These are phyloP conservation scores for Sebastes flavidus DNA, from an alignment of 2,797 vertebrate genomes.

Conservation along the genomic window DNA sequence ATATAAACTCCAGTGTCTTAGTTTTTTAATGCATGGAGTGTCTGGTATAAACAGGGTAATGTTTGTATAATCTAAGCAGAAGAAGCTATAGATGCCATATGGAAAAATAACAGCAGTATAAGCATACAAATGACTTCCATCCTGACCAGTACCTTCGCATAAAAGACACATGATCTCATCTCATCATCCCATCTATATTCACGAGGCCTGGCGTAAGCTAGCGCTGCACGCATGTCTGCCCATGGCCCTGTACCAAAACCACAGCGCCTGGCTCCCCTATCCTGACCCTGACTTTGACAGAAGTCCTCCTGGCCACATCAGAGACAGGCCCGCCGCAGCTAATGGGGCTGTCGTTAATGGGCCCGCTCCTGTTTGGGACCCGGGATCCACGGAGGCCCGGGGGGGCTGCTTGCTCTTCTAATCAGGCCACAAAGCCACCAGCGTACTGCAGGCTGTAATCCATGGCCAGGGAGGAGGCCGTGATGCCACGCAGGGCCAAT, in stretches of 20 bases:
- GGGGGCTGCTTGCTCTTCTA: constrained; percentile 60
- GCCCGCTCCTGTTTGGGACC: constrained; percentile 70
- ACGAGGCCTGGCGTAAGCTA: constrained; percentile 38
- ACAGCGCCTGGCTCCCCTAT: constrained; percentile 55
- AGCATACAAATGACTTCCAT: constrained; percentile 60
- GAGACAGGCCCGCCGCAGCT: constrained; percentile 62
- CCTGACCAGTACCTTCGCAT: constrained; percentile 52
- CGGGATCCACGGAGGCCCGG: constrained; percentile 46
- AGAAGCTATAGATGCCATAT: constrained; percentile 22
- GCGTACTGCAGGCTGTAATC: constrained; percentile 68
- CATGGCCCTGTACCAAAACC: constrained; percentile 69
- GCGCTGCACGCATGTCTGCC: constrained; percentile 53
- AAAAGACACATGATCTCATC: constrained; percentile 59
- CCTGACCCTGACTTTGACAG: constrained; percentile 70
- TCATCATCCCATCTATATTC: constrained; percentile 69
- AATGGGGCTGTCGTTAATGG: constrained; percentile 77
- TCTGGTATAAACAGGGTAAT: constrained; percentile 17
- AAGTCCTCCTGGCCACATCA: constrained; percentile 74
- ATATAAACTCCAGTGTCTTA: constrained; percentile 14
- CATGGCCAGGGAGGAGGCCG: constrained; percentile 59
- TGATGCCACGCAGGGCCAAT: constrained; percentile 68
- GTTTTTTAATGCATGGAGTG: constrained; percentile 16
- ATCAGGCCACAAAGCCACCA: constrained; percentile 76
- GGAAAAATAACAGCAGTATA: constrained; percentile 49
- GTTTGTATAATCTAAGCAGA: constrained; percentile 31